Conservation (phyloP, 1,140 invertebrate genomes). For the Teleogryllus occipitalis region DNA sequence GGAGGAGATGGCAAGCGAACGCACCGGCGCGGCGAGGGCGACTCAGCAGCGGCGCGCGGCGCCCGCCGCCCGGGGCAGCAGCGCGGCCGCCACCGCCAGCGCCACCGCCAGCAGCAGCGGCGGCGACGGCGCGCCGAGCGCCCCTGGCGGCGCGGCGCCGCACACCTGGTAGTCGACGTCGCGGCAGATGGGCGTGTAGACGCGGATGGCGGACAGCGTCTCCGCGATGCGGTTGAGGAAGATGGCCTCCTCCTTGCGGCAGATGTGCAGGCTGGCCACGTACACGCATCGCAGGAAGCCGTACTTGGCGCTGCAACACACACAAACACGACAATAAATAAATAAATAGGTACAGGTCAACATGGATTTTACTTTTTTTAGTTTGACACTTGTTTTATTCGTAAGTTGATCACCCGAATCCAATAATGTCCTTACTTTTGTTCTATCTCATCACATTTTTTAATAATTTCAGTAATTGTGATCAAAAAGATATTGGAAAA, state of each 20-base stretch:
- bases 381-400: too few species aligned
- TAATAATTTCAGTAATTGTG: too few species aligned
- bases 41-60: not conserved
- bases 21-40: not conserved
- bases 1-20: not conserved
- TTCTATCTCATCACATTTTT: too few species aligned
- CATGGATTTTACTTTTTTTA: too few species aligned
- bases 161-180: slow-evolving; percentile 7
- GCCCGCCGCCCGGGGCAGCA: not conserved
- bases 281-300: slow-evolving; percentile 33
- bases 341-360: too few species aligned
- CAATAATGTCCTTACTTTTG: too few species aligned
- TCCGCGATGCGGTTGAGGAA: slow-evolving; percentile 30
- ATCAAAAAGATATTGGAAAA: too few species aligned
- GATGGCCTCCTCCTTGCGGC: slow-evolving; percentile 29
- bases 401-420: too few species aligned
- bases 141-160: not conserved
- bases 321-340: not conserved
- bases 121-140: not conserved
- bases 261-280: slow-evolving; percentile 29
- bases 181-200: slow-evolving; percentile 16
- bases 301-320: slow-evolving; percentile 30
- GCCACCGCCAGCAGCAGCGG: not conserved
- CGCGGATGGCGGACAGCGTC: slow-evolving; percentile 13
- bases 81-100: not conserved